Conservation (phyloP, 2,797 vertebrate species). For the Melopsittacus undulatus region DNA sequence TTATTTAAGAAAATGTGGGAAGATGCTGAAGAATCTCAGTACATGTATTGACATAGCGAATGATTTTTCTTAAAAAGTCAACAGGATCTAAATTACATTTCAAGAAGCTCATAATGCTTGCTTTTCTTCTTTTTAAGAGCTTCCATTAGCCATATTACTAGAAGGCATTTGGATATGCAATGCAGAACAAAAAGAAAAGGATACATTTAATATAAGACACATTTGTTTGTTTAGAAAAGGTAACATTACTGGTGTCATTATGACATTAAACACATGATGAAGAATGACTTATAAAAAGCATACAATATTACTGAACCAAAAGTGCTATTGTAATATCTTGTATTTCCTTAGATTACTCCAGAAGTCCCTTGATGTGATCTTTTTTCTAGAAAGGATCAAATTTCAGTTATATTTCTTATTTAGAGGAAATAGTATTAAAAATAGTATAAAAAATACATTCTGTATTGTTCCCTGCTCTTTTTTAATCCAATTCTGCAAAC, state of each 20-base stretch:
- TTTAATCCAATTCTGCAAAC: constrained; percentile 16
- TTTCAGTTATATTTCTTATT: constrained; percentile 44
- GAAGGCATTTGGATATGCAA: constrained; percentile 10
- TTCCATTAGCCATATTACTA: not conserved
- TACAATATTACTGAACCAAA: constrained; percentile 48
- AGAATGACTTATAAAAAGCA: not conserved
- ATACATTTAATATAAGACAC: constrained; percentile 2
- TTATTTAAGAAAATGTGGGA: not conserved
- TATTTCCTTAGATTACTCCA: constrained; percentile 23
- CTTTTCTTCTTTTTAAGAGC: not conserved
- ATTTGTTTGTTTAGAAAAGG: constrained; percentile 32
- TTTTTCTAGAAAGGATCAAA: constrained; percentile 12
- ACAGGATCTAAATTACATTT: not conserved
- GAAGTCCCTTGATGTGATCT: constrained; percentile 7
- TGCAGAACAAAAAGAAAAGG: not conserved
- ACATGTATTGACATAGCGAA: not conserved
- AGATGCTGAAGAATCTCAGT: not conserved
- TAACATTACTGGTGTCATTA: not conserved
- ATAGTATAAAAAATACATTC: constrained; percentile 61
- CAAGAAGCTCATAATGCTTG: not conserved
- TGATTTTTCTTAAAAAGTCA: not conserved
- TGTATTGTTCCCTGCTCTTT: constrained; percentile 48
- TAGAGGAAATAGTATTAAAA: constrained; percentile 57
- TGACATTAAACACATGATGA: not conserved
- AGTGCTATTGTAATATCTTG: constrained; percentile 15